Evolutionary conservation across 2,113 vertebrate species (phyloP), one percentile per base, ranked within the genome.

Genomic region (Hypocryptadius cinnamomeus): DNA sequence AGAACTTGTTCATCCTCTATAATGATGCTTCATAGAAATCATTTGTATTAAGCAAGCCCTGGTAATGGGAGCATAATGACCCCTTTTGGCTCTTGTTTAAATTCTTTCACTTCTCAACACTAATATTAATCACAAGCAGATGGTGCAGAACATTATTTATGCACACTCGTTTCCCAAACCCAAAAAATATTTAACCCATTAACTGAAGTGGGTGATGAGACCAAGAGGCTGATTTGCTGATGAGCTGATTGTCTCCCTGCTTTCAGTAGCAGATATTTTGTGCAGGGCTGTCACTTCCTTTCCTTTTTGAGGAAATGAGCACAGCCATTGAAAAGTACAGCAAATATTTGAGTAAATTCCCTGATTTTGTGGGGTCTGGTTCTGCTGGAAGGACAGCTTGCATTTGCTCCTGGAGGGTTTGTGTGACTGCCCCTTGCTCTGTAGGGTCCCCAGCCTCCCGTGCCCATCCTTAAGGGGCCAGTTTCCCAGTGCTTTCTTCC

Each of bases 121-220:
- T 87, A 92, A 85, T 85, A 93, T 96, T 95, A 97, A 95, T 97
- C 92, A 94, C 71, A 94, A 93, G 87, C 93, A 94, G 95, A n/a
- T 95, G 77, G 91, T 92, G 42, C 80, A 93, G 87, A 92, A 96
- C 73, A 57, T 96, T 95, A 95, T 88, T 96, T 94, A 92, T 71
- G 85, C 95, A 94, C 85, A 72, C 92, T 95, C 93, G 60, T 91
- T 95, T 96, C 87, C 56, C 61, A 72, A 88, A 11, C 19, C 14
- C 83, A 88, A 90, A 92, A 92, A 93, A 80, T 66, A 33, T 69
- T 96, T 93, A 96, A 91, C 74, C 93, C 93, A 63, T 97, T 90
- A 91, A 24, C 83, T 92, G 91, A 82, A 86, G 83, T 45, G 5
- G 48, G 90, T 85, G 70, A 54, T 56, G 89, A 54, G 80, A 85